Conservation (phyloP, 92 coral and sea anemone genomes). For the Epizoanthus scotinus region DNA sequence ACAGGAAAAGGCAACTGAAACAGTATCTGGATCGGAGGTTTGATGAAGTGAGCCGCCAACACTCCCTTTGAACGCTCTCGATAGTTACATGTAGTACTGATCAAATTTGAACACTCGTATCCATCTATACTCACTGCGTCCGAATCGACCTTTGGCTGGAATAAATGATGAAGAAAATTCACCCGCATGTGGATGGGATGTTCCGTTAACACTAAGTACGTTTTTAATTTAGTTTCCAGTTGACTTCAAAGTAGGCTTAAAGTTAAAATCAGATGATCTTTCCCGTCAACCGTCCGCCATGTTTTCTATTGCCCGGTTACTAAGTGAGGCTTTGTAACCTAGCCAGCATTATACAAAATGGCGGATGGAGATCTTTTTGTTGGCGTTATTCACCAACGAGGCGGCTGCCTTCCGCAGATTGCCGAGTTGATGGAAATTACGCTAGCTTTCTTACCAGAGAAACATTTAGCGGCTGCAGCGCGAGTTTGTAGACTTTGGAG, state of each 20-base stretch:
- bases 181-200: constrained; percentile 45
- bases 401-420: constrained; percentile 1
- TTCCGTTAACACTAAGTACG: not conserved
- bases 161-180: constrained; percentile 75
- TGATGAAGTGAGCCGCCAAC: constrained; percentile 89
- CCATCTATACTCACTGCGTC: constrained; percentile 89
- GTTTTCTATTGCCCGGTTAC: constrained; percentile 36
- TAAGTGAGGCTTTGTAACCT: constrained; percentile 12
- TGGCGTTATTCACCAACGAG: not conserved
- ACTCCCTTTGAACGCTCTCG: constrained; percentile 77
- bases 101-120: constrained; percentile 71
- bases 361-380: not conserved
- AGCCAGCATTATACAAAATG: constrained; percentile 14
- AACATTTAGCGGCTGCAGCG: constrained; percentile 60
- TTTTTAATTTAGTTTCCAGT: not conserved
- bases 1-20: constrained; percentile 84
- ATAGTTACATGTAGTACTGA: constrained; percentile 60
- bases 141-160: constrained; percentile 70
- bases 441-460: constrained; percentile 65
- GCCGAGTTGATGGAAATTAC: constrained; percentile 68
- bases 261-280: no score
- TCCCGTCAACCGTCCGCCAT: constrained; percentile 73
- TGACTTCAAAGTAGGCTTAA: no score
- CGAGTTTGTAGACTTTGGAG: constrained; percentile 75
- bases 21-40: constrained; percentile 77